Percentiles rank a stretch among this genome's conserved stretches.
Conservation (phyloP, 1,140 invertebrate species). For the Camponotus floridanus region DNA sequence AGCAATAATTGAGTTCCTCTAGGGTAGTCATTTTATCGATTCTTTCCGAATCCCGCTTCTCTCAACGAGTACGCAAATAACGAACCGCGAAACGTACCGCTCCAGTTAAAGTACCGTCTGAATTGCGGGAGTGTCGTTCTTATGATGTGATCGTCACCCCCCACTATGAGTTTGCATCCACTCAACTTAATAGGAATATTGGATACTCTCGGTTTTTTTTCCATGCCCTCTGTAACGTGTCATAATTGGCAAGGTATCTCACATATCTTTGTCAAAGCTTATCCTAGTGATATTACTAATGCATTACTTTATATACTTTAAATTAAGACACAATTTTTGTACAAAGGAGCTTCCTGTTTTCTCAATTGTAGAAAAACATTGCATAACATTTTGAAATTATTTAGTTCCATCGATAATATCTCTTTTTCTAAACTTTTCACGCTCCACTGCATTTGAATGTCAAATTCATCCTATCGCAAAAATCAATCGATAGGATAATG, state of each 20-base stretch:
- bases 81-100: slow-evolving; percentile 11
- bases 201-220: slow-evolving; percentile 28
- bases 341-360: not conserved
- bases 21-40: slow-evolving; percentile 61
- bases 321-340: not conserved
- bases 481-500: not conserved
- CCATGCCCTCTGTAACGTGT: not conserved
- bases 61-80: slow-evolving; percentile 1
- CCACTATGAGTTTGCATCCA: slow-evolving; percentile 37
- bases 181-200: slow-evolving; percentile 49
- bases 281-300: not conserved
- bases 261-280: not conserved
- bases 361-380: not conserved
- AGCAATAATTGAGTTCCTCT: slow-evolving; percentile 71
- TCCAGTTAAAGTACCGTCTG: slow-evolving; percentile 67
- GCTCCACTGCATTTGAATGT: not conserved
- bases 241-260: not conserved
- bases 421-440: slow-evolving; percentile 3
- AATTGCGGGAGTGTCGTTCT: slow-evolving; percentile 70
- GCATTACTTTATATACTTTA: not conserved
- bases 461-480: not conserved
- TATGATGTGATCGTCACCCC: slow-evolving; percentile 72
- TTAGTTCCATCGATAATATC: not conserved
- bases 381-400: slow-evolving; percentile 14
- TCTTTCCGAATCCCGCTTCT: not conserved